Conservation (phyloP, 2,797 vertebrate genomes). For the Luscinia luscinia region DNA sequence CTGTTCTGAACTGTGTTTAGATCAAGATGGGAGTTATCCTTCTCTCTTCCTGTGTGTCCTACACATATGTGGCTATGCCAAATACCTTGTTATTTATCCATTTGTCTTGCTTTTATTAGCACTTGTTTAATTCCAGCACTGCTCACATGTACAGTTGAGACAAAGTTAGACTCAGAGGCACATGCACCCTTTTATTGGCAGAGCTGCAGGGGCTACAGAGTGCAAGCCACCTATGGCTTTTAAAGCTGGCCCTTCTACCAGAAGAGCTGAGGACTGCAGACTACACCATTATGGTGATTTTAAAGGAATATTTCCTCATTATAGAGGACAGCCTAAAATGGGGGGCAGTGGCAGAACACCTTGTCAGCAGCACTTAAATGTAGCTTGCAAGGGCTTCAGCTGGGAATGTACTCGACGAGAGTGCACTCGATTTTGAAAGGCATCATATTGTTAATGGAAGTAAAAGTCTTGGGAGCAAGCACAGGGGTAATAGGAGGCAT, state of each 20-base stretch:
- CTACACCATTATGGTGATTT: neutral
- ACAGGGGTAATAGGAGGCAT: neutral
- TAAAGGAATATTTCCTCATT: conserved; percentile 8
- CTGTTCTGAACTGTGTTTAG: neutral
- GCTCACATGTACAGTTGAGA: neutral
- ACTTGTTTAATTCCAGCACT: neutral
- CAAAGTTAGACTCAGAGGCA: neutral
- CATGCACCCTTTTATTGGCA: neutral
- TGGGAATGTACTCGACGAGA: neutral
- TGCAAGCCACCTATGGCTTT: neutral
- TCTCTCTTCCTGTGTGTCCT: neutral
- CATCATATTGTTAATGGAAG: neutral
- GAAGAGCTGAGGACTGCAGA: neutral
- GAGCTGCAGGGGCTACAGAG: neutral
- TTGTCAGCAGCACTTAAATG: neutral
- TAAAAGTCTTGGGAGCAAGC: neutral
- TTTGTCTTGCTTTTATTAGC: neutral
- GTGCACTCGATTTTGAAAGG: neutral
- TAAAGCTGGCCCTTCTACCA: neutral
- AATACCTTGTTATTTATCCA: neutral
- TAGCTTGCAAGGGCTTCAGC: neutral
- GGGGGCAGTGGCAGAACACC: neutral
- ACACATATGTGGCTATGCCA: neutral
- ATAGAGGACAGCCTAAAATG: neutral
- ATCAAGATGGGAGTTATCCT: neutral